Base-by-base conservation (phyloP, 2,888 invertebrate species). In the Aspidapion aeneum region DNA sequence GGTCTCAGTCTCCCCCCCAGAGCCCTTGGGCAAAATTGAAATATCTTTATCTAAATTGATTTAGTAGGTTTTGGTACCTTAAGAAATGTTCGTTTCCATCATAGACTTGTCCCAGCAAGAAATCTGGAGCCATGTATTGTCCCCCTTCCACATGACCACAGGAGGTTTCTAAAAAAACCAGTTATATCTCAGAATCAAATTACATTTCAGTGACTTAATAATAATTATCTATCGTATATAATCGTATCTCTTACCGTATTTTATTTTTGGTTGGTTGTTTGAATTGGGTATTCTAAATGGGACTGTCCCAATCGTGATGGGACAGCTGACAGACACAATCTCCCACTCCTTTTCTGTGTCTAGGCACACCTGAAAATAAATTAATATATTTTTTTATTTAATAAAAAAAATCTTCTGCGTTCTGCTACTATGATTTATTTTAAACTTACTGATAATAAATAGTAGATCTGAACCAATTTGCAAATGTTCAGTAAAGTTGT, bases 71-170 rank as follows among this genome's bases (percentile, higher is more conserved):
- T n/a, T n/a, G n/a, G n/a, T 70, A 77, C 78, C 76, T 74, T 63
- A 77, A 69, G 68, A 75, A 73, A 67, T 78, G 78, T 70, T 83
- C 83, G 20, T 83, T 85, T 18, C 90, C 90, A 75, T 90, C 90
- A 75, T 91, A 90, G 2, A 91, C 91, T 78, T 91, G 90, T 1
- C 90, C 90, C 58, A 91, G 78, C 60, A 90, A 86, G 76, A 91
- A 91, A 78, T 91, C 90, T 0, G 90, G 90, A 18, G 89, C 89
- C 56, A 89, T 86, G 80, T 90, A 91, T 78, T 87, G 85, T 1
- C 91, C 91, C 12, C 90, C 91, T 78, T 91, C 91, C 0, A 90
- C 89, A 71, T 88, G 87, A 56, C 87, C 85, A 63, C 85, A 86
- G 21, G 89, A 88, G 63, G 85, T 85, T 74, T 90, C 90, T 91